Evolutionary conservation across 2,113 vertebrate species (phyloP).

Genomic region (Montifringilla adamsi): DNA sequence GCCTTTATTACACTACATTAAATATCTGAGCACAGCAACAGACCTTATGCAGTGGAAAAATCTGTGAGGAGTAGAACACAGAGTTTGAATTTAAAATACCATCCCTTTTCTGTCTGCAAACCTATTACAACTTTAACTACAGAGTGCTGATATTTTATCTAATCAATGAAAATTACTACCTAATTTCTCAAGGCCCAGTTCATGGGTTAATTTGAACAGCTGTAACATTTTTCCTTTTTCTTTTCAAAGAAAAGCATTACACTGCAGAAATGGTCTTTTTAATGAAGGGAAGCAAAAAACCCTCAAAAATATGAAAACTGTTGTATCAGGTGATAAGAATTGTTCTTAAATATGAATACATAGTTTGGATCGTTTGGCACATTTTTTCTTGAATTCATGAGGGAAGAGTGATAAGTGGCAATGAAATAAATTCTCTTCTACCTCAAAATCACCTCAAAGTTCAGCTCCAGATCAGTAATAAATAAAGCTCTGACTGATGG

Average conservation of each 20-base stretch:
- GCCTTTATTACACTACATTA: background rate
- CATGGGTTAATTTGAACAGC: constrained; percentile 34
- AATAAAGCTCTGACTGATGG: background rate
- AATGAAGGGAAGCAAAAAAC: background rate
- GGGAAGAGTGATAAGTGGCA: background rate
- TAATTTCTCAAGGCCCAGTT: constrained; percentile 36
- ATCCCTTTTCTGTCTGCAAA: background rate
- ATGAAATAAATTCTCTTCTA: background rate
- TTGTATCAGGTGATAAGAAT: background rate
- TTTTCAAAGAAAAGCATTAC: background rate
- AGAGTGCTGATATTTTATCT: constrained; percentile 34
- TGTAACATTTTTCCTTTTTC: background rate
- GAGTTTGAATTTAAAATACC: background rate
- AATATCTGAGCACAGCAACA: background rate
- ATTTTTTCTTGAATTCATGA: background rate
- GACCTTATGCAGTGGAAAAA: background rate
- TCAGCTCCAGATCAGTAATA: background rate
- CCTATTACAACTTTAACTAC: background rate
- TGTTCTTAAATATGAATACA: background rate
- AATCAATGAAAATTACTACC: constrained; percentile 18
- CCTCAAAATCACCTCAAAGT: background rate
- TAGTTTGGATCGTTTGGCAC: background rate
- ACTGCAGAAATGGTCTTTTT: background rate
- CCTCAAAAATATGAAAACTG: background rate
- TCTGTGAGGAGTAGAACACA: background rate